Conservation (phyloP, 2,113 vertebrate species). For the Hippocampus abdominalis region DNA sequence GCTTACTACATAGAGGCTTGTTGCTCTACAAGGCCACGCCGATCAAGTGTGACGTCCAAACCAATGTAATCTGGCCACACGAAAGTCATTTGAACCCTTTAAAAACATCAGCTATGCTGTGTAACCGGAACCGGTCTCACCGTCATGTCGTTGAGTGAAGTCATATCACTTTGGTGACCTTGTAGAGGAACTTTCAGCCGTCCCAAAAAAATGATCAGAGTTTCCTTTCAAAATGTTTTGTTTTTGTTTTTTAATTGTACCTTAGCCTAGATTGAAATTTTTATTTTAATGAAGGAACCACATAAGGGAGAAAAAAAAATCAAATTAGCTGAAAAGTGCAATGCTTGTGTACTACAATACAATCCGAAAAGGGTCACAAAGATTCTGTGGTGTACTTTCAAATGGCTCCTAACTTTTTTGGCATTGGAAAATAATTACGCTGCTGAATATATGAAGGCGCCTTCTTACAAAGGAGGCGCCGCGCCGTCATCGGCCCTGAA, state of each 20-base stretch:
- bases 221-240: slow-evolving; percentile 34
- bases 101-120: slow-evolving; percentile 52
- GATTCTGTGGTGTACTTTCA: slow-evolving; percentile 59
- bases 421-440: slow-evolving; percentile 58
- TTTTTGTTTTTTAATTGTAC: slow-evolving; percentile 36
- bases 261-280: slow-evolving; percentile 58
- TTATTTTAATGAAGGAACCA: slow-evolving; percentile 65
- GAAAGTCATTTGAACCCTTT: slow-evolving; percentile 67
- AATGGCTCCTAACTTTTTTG: slow-evolving; percentile 53
- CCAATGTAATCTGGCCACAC: slow-evolving; percentile 51
- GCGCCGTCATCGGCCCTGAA: slow-evolving; percentile 41
- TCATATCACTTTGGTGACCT: slow-evolving; percentile 66
- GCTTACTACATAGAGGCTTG: slow-evolving; percentile 54
- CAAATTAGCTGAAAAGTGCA: slow-evolving; percentile 60
- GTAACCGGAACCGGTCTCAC: slow-evolving; percentile 48
- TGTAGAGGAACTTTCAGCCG: slow-evolving; percentile 67
- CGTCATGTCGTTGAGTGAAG: slow-evolving; percentile 32
- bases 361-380: slow-evolving; percentile 61
- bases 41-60: slow-evolving; percentile 46
- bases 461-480: slow-evolving; percentile 62
- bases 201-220: slow-evolving; percentile 67
- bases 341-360: slow-evolving; percentile 70
- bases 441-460: slow-evolving; percentile 39
- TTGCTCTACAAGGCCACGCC: slow-evolving; percentile 67
- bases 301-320: slow-evolving; percentile 64